Base-by-base conservation (phyloP, 2,113 vertebrate genomes). In the Deroptyus accipitrinus region DNA sequence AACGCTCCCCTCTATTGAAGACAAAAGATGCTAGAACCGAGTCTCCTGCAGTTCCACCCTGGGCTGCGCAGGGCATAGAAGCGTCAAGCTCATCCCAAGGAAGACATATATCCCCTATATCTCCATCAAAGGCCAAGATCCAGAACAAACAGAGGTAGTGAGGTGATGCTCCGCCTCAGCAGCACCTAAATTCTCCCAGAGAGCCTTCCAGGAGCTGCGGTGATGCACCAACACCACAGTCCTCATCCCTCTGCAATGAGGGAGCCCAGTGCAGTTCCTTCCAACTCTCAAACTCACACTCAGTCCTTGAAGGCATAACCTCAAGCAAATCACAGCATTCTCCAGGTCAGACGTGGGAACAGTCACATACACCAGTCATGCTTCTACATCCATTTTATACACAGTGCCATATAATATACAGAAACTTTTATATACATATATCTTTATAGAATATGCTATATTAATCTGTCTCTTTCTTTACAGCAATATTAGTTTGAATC, bases 361-460 rank as follows among this genome's bases (percentile, higher is more conserved):
- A 81, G 92, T 76, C 96, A 97, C 85, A 48, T 7, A 39, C 90
- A 59, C 55, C 95, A 91, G 78, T 33, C 42, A 72, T 86, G 97
- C 96, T 96, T 97, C 97, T 94, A 96, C 97, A 94, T 94, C 73
- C 97, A 97, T 83, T 97, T 98, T 98, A 98, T 98, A 97, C 97
- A 98, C 86, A 78, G 97, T 94, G 97, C 96, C 98, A 94, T 96
- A 96, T 96, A 97, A 98, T 97, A 94, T 98, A 97, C 97, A 98
- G 96, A 97, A 97, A 96, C 91, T 63, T 83, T 96, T 98, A 97
- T 98, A 95, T 98, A 98, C 98, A 98, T 97, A 97, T 83, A 76
- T 98, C 97, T 98, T 97, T 98, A 98, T 98, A 98, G 92, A 98
- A 98, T 98, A 95, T 86, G 97, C 95, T 98, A 97, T 98, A 98